Evolutionary conservation across 2,888 invertebrate species (phyloP).

Genomic region (Cheilosia pagana): DNA sequence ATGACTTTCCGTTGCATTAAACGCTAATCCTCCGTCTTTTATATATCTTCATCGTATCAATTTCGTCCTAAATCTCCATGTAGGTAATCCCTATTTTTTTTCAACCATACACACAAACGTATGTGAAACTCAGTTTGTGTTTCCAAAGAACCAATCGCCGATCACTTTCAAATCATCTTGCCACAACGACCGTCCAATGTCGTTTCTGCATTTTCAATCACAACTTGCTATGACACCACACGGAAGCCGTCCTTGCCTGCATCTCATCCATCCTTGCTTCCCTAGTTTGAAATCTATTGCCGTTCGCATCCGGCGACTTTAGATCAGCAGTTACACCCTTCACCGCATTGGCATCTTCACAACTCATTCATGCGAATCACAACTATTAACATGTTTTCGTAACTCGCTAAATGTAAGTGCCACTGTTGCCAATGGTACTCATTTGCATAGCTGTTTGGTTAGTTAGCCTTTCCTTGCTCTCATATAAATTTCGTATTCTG

Average conservation of each 20-base stretch:
- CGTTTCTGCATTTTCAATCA: constrained; percentile 11
- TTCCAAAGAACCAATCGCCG: constrained; percentile 21
- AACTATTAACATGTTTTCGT: constrained; percentile 73
- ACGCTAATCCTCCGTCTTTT: too few species aligned
- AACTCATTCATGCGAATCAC: constrained; percentile 70
- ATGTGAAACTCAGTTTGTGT: background rate
- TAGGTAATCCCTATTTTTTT: too few species aligned
- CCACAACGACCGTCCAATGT: background rate
- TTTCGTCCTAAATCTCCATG: too few species aligned
- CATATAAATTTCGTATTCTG: constrained; percentile 29
- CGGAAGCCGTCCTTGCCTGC: constrained; percentile 16
- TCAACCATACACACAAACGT: too few species aligned
- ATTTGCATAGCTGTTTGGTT: constrained; percentile 73
- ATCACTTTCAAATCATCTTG: constrained; percentile 31
- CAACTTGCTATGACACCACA: background rate
- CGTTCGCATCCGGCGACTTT: constrained; percentile 34
- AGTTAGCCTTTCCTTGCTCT: constrained; percentile 60
- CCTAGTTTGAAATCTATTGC: constrained; percentile 39
- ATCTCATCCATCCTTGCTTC: constrained; percentile 18
- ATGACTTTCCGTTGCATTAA: too few species aligned
- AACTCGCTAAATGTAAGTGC: constrained; percentile 66
- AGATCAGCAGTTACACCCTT: constrained; percentile 11
- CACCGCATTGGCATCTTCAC: constrained; percentile 34
- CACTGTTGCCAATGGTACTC: constrained; percentile 59
- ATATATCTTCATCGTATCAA: too few species aligned